Conservation (phyloP, 2,113 vertebrate genomes). For the Ctenodactylus gundi region DNA sequence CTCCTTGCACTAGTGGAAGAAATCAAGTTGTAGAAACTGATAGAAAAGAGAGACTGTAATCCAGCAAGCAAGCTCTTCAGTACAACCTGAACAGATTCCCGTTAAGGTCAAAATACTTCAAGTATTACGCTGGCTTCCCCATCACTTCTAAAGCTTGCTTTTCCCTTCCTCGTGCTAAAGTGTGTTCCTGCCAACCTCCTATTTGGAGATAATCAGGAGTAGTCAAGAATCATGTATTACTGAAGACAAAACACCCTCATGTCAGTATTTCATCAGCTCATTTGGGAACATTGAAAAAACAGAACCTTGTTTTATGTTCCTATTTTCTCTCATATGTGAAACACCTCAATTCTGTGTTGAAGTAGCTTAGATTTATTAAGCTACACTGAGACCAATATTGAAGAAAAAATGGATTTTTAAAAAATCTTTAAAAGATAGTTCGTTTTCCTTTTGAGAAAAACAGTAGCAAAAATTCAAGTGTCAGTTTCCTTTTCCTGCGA, state of each 20-base stretch:
- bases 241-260: constrained; percentile 45
- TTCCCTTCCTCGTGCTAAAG: not conserved
- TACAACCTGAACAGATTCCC: not conserved
- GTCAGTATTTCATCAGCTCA: not conserved
- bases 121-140: not conserved
- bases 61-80: not conserved
- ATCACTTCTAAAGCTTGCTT: not conserved
- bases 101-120: not conserved
- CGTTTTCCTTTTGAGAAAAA: constrained; percentile 35
- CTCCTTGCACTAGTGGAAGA: not conserved
- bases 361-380: not conserved
- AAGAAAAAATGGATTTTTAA: not conserved
- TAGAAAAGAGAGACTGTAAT: not conserved
- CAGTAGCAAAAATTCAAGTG: constrained; percentile 57
- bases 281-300: not conserved
- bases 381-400: not conserved
- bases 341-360: not conserved
- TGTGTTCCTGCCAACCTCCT: not conserved
- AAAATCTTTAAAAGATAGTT: not conserved
- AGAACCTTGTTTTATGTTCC: not conserved
- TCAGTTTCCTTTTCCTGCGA: constrained; percentile 41
- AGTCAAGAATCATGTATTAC: not conserved
- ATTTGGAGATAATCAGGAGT: not conserved
- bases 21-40: not conserved
- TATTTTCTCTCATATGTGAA: not conserved